Conservation (phyloP, 1,140 invertebrate species). For the Aphis gossypii region DNA sequence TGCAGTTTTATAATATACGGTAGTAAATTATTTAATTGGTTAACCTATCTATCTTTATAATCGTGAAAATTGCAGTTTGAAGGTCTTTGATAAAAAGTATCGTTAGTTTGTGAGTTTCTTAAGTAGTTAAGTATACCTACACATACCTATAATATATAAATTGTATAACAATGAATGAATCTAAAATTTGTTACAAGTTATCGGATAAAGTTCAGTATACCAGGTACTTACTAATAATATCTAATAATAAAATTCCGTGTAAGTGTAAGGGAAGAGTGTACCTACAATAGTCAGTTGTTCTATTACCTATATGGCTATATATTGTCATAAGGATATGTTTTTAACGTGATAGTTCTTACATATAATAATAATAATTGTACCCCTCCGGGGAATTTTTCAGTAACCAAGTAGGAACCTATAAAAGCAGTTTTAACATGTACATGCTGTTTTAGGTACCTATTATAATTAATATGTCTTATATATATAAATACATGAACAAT, state of each 20-base stretch:
- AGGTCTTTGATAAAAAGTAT: background rate
- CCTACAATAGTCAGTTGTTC: background rate
- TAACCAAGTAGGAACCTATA: background rate
- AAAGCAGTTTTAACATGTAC: background rate
- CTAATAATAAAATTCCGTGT: background rate
- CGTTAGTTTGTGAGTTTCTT: background rate
- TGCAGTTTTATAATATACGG: background rate
- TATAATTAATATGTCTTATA: background rate
- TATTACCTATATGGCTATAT: background rate
- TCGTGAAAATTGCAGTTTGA: constrained; percentile 17
- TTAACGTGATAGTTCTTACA: background rate
- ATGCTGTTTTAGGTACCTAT: background rate
- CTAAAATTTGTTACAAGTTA: background rate
- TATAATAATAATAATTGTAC: background rate
- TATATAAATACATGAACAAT: background rate
- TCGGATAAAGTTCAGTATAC: background rate
- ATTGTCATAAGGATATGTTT: background rate
- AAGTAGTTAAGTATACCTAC: background rate
- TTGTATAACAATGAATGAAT: background rate
- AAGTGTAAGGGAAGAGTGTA: background rate
- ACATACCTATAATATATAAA: background rate
- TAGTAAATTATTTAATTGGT: constrained; percentile 1
- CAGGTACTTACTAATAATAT: background rate
- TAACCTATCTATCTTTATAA: background rate
- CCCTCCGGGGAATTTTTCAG: background rate